Percentiles rank a stretch among this genome's conserved stretches.
Conservation (phyloP, 1,140 invertebrate genomes). For the Heliconius melpomene region DNA sequence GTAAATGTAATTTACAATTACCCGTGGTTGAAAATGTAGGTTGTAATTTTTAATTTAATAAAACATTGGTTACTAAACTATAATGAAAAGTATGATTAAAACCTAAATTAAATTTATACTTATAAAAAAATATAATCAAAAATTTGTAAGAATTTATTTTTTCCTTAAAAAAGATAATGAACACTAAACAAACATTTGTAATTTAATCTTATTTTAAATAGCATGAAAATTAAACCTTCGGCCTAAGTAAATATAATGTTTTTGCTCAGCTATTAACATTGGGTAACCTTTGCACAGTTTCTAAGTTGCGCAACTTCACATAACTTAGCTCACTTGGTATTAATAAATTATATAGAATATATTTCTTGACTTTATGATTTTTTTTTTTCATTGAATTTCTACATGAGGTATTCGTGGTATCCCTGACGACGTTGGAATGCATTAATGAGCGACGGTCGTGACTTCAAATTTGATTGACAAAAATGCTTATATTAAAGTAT, state of each 20-base stretch:
- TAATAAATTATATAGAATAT: background rate
- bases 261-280: slow-evolving; percentile 16
- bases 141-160: background rate
- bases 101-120: background rate
- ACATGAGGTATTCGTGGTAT: too few relatives aligned
- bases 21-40: too few relatives aligned
- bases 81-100: too few relatives aligned
- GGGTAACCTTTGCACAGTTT: slow-evolving; percentile 21
- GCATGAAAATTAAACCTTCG: background rate
- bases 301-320: slow-evolving; percentile 9
- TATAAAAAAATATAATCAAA: background rate
- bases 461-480: background rate
- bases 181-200: background rate
- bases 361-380: background rate
- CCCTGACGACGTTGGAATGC: too few relatives aligned
- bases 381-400: background rate
- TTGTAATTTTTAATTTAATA: too few relatives aligned
- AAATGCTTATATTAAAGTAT: too few relatives aligned
- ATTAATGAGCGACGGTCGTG: too few relatives aligned
- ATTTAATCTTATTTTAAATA: background rate
- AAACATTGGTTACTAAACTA: too few relatives aligned
- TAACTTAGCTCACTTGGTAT: background rate
- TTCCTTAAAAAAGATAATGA: background rate
- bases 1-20: too few relatives aligned
- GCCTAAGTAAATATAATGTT: slow-evolving; percentile 8